Evolutionary conservation across 2,113 vertebrate species (phyloP), one percentile per base, ranked within the genome.

Genomic region (Holacanthus passer): DNA sequence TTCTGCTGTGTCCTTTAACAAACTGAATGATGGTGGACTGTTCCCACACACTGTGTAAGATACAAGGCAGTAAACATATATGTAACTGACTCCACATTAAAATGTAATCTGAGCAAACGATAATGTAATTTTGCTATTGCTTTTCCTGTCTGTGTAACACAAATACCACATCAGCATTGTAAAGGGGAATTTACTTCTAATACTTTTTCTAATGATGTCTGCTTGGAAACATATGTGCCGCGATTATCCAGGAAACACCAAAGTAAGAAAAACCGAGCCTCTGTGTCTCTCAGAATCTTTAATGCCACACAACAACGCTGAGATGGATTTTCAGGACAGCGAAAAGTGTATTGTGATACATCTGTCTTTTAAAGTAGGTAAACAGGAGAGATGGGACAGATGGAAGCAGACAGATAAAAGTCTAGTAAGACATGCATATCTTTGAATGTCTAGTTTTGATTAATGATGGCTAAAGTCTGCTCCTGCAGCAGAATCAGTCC

Each of bases 381-480:
- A 75, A 67, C 1, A 13, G 58, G 64, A 65, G 2, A 56, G 85
- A 82, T 58, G 24, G 37, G 24, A 79, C 79, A 66, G 84, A 81
- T 83, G 68, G 81, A 75, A 29, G 43, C 19, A 27, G 53, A 0
- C 14, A 1, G 43, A 32, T 12, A 78, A 16, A 35, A 63, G 65
- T 22, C 24, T 39, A 72, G 55, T 79, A 45, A 7, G 16, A 75
- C 32, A 50, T 37, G 32, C 55, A 39, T 48, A 47, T 82, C 59
- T 60, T 50, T 35, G 20, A 62, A 29, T 29, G 67, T 45, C 65
- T 62, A 1, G 32, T 50, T 65, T 66, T 77, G 65, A 87, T 66
- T 29, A 69, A 79, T 73, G 66, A 20, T 37, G 74, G 64, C 39
- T 64, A 50, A 53, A 53, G 37, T 60, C 39, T 73, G 82, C 72